Conservation (phyloP, 1,140 invertebrate species). For the Ridgeia piscesae region DNA sequence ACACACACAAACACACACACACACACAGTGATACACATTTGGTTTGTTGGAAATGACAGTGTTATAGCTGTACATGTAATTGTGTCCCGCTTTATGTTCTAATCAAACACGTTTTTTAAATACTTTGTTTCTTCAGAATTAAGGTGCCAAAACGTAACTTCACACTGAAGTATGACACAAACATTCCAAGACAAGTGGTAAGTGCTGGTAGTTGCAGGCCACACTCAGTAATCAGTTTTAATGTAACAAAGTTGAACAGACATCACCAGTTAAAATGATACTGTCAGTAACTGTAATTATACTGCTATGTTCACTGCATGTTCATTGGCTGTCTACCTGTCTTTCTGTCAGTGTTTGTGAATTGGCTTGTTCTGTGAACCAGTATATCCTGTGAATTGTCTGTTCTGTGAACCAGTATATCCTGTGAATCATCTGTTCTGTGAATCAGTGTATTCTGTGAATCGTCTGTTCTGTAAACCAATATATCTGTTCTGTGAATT, state of each 20-base stretch:
- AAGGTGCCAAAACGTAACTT: constrained; percentile 46
- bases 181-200: constrained; percentile 48
- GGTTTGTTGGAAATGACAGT: no score
- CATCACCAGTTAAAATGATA: neutral
- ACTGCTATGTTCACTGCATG: neutral
- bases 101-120: neutral
- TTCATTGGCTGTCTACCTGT: neutral
- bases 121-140: constrained; percentile 33
- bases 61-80: neutral
- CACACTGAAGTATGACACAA: constrained; percentile 50
- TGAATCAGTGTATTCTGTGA: neutral
- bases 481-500: no score
- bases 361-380: neutral
- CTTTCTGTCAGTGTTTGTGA: no score
- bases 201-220: neutral
- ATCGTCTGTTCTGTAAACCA: no score
- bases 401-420: neutral
- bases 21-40: no score
- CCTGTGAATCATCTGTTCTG: neutral
- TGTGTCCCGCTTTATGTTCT: neutral
- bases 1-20: no score
- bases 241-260: neutral
- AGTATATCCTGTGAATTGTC: neutral
- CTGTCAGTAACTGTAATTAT: neutral
- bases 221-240: neutral